Evolutionary conservation across 2,797 vertebrate genomes (phyloP), one percentile per base, ranked within the genome.

Genomic region (Heliangelus exortis): DNA sequence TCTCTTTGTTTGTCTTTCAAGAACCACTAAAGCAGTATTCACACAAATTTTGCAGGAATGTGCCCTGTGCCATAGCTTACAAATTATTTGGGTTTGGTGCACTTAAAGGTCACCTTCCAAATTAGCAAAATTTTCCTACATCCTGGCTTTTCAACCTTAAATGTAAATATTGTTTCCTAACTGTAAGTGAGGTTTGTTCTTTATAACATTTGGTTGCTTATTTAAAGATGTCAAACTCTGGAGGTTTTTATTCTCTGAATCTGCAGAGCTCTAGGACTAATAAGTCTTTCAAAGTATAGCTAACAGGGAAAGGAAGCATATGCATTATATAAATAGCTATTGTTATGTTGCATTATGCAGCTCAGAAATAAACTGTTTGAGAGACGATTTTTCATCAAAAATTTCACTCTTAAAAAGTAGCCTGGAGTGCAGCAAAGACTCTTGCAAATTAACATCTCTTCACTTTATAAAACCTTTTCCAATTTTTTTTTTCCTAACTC

Each of bases 41-140:
- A 98, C 97, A 98, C 97, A 98, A 97, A 97, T 98, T 98, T 97
- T 97, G 93, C 96, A 97, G 97, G 98, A 98, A 98, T 98, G 98
- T 97, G 97, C 97, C 97, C 98, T 97, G 88, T 98, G 97, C 98
- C 97, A 96, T 97, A 97, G 95, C 96, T 97, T 97, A 98, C 98
- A 98, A 98, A 98, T 98, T 98, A 98, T 98, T 98, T 98, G 98
- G 97, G 97, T 98, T 98, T 98, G 97, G 97, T 98, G 98, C 97
- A 98, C 98, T 96, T 97, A 98, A 98, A 98, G 98, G 98, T 98
- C 98, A 98, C 96, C 97, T 97, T 98, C 96, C 97, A 98, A 98
- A 98, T 98, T 98, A 98, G 97, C 97, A 98, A 97, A 97, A 98
- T 98, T 98, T 98, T 98, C 97, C 97, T 97, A 98, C 97, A 98